Base-by-base conservation (phyloP, 2,888 invertebrate species). In the Acrobasis repandana region DNA sequence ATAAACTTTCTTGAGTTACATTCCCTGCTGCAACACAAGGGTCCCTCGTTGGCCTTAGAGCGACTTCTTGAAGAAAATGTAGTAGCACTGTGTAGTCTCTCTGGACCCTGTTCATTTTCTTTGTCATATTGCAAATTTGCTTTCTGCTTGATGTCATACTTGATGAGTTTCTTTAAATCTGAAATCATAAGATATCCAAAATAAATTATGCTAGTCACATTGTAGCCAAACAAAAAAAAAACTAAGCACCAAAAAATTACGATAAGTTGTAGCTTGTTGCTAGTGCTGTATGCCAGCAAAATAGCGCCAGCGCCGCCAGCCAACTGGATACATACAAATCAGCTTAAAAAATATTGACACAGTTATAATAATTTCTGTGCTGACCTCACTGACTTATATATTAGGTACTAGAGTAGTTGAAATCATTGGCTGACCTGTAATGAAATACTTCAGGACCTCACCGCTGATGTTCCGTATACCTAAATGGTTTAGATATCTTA, bases 401-500 rank as follows among this genome's bases (percentile, higher is more conserved):
- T n/a, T 28, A 28, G 4, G 28, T 28, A 28, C 28, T 20, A n/a
- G 9, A 34, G 34, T 34, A 34, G 9, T 6, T 34, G 9, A 34
- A 34, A 34, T 60, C 51, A 15, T n/a, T n/a, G 2, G 65, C 65
- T 78, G 88, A 96, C 96, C 96, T 93, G 94, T 95, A 76, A 96
- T 95, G 81, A 97, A 96, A 79, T 94, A 95, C 88, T 96, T 96
- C 60, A 96, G 87, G 76, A 96, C 95, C 80, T 94, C 93, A 16
- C 95, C 94, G 64, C 94, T 95, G 69, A 97, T 94, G 77, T 96
- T 96, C 61, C 94, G 93, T 76, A 96, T 96, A 62, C 96, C 96
- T 73, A 96, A 87, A 75, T 95, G 93, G 85, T 96, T 96, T 72
- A 97, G 86, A 87, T 96, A 95, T 67, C 93, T 86, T 69, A 96